A percentile compares a stretch with the other conserved stretches of the same genome.
These are phyloP conservation scores for Vandiemenella viatica DNA, from an alignment of 2,888 invertebrate genomes.

Conservation along the genomic window DNA sequence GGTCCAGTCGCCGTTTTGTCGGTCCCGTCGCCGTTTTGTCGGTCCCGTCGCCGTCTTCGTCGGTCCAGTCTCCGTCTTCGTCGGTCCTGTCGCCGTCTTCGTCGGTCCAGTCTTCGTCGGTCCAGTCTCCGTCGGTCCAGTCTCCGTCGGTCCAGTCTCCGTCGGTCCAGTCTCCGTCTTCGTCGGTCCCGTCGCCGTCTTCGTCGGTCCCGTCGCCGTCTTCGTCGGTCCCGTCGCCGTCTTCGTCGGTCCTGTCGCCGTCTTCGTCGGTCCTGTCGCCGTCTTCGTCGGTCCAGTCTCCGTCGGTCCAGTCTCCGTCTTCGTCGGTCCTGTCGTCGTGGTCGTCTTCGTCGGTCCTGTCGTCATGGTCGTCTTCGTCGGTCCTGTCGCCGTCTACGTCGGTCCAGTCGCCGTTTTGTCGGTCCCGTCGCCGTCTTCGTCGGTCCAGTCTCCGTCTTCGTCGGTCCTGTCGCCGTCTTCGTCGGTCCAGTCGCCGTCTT, in stretches of 20 bases:
- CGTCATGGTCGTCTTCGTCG: not conserved
- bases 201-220: not conserved
- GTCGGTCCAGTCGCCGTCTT: not conserved
- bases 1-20: not conserved
- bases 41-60: not conserved
- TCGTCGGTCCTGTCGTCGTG: not conserved
- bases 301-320: not conserved
- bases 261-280: not conserved
- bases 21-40: not conserved
- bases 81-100: not conserved
- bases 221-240: not conserved
- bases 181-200: not conserved
- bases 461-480: not conserved
- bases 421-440: not conserved
- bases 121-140: not conserved
- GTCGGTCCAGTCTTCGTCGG: not conserved
- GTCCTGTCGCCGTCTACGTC: not conserved
- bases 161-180: not conserved
- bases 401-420: not conserved
- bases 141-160: too few species aligned
- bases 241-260: not conserved
- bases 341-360: not conserved
- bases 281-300: not conserved
- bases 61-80: not conserved
- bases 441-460: not conserved